Base-by-base conservation (phyloP, 2,888 invertebrate genomes). In the Cremastobaeus sp. region DNA sequence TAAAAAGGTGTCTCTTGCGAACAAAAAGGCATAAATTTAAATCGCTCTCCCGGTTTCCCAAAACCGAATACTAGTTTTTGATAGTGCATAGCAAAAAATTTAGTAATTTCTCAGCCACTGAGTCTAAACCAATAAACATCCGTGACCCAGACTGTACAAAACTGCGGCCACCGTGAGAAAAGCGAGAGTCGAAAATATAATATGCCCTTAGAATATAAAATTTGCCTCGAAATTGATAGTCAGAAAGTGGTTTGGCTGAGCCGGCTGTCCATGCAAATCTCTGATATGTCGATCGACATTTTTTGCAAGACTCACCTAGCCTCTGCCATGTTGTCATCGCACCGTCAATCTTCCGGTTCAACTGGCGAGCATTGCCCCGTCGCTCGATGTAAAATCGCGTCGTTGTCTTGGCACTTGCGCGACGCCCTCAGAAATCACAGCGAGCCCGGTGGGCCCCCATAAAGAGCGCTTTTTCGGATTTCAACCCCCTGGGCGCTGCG, bases 251-350 rank as follows among this genome's bases (percentile, higher is more conserved):
- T n/a, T n/a, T n/a, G n/a, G n/a, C n/a, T n/a, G n/a, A n/a, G n/a
- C n/a, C n/a, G n/a, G n/a, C n/a, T n/a, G n/a, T n/a, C n/a, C n/a
- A n/a, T n/a, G n/a, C n/a, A n/a, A n/a, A n/a, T n/a, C 3, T 30
- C 30, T 30, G 30, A n/a, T 9, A 15, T 34, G 55, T 28, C 59
- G 14, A 39, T 54, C 54, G 39, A 54, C 54, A 39, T 17, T 11
- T 1, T 1, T n/a, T 1, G 18, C 11, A 32, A 21, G 20, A 54
- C 52, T 64, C 54, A 64, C 64, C 54, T 35, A 20, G 52, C 8
- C 35, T 37, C 30, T 64, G 64, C 64, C 64, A 64, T 64, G 64
- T 64, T 64, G 54, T 64, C 64, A 54, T 64, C 54, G 52, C 39
- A 35, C 37, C 50, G 15, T 35, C 50, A 9, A 11, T 20, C 30